Conservation (phyloP, 2,797 vertebrate genomes). For the Oreortyx pictus region DNA sequence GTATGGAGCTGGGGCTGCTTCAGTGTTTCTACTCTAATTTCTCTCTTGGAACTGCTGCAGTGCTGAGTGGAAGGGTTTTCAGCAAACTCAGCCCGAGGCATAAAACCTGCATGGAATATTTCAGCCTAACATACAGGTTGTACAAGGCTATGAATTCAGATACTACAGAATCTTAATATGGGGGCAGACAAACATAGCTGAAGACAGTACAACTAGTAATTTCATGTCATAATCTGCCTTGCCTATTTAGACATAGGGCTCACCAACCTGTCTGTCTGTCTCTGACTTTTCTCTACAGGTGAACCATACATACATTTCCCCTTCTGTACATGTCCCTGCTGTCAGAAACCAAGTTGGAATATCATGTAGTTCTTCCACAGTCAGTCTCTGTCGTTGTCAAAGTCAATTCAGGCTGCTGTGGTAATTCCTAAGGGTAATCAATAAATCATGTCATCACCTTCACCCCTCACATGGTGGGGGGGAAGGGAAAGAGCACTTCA, state of each 20-base stretch:
- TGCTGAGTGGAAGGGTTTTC: not conserved
- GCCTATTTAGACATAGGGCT: not conserved
- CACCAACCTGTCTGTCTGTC: not conserved
- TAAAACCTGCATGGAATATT: not conserved
- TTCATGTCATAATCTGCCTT: not conserved
- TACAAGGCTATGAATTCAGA: not conserved
- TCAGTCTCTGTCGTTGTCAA: conserved; percentile 80
- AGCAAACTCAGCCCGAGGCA: not conserved
- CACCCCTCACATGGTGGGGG: conserved; percentile 60
- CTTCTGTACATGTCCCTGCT: conserved; percentile 18
- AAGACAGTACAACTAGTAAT: not conserved
- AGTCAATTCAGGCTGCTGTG: conserved; percentile 71
- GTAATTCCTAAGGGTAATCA: conserved; percentile 81
- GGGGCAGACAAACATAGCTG: not conserved
- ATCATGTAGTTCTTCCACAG: conserved; percentile 71
- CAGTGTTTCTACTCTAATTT: not conserved
- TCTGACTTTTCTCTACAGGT: conserved; percentile 6
- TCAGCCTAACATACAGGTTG: not conserved
- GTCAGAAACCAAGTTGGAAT: conserved; percentile 59
- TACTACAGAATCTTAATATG: not conserved
- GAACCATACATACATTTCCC: conserved; percentile 18
- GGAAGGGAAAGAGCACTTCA: conserved; percentile 68
- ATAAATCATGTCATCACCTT: conserved; percentile 82
- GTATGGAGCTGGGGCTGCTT: not conserved
- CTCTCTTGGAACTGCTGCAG: not conserved